These are phyloP conservation scores for Petrolisthes manimaculis DNA, from an alignment of 2,888 invertebrate species.

Conservation along the genomic window DNA sequence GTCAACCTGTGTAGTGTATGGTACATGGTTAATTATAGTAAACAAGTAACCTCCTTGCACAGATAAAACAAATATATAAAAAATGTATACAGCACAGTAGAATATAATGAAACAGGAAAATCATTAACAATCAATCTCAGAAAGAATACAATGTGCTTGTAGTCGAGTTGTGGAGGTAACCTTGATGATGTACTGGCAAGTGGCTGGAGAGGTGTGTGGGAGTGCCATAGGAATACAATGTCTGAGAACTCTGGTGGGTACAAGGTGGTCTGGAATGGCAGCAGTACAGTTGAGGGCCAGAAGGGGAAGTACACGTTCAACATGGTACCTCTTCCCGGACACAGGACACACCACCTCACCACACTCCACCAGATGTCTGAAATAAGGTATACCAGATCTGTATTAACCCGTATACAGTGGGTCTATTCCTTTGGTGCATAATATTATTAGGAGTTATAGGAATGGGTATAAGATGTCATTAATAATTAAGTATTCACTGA, in stretches of 20 bases:
- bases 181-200: constrained; percentile 53
- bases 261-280: constrained; percentile 24
- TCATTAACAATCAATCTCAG: too few species aligned
- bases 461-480: too few species aligned
- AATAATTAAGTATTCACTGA: too few species aligned
- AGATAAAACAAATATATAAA: neutral
- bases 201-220: constrained; percentile 33
- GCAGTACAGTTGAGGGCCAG: constrained; percentile 27
- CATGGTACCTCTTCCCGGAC: constrained; percentile 35
- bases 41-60: neutral
- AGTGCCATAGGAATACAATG: constrained; percentile 47
- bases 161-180: neutral
- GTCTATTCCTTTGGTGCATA: too few species aligned
- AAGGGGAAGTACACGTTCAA: constrained; percentile 44
- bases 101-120: too few species aligned
- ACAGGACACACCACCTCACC: constrained; percentile 43
- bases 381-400: too few species aligned
- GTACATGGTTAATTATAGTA: neutral
- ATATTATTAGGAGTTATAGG: too few species aligned
- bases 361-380: constrained; percentile 48
- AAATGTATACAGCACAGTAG: neutral
- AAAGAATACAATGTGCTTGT: too few species aligned
- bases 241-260: constrained; percentile 37
- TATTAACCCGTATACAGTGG: too few species aligned
- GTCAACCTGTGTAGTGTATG: too few species aligned